phyloP scores from a whole-genome alignment of 1,140 invertebrate species.

The Scylla paramamosain region DNA sequence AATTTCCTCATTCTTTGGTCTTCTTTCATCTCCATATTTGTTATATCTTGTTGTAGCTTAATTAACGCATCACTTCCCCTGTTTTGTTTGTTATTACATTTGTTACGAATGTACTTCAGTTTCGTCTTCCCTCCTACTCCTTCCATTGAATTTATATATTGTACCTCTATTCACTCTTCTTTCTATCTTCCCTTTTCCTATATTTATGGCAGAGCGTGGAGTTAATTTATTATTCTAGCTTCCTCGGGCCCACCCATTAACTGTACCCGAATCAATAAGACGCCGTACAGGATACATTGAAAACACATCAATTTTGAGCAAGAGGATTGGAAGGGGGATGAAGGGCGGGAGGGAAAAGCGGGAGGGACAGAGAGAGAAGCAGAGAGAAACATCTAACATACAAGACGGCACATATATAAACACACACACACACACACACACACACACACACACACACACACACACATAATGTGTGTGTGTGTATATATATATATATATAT shows the following conservation, averaged over 20 bases:
- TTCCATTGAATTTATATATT: background rate
- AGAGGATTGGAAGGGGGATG: slow-evolving; percentile 42
- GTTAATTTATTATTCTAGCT: slow-evolving; percentile 49
- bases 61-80: background rate
- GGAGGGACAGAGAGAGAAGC: background rate
- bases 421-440: too few species aligned
- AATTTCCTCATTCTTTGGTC: background rate
- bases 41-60: background rate
- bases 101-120: background rate
- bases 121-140: background rate
- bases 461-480: background rate
- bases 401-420: too few species aligned
- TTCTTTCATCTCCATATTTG: background rate
- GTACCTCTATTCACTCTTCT: background rate
- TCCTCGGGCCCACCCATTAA: slow-evolving; percentile 48
- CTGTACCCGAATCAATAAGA: slow-evolving; percentile 56
- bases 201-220: slow-evolving; percentile 46
- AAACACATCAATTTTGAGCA: slow-evolving; percentile 54
- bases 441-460: background rate
- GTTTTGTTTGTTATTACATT: background rate
- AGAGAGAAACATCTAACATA: background rate
- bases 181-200: slow-evolving; percentile 56
- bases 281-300: slow-evolving; percentile 46
- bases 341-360: background rate
- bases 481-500: background rate